These are phyloP conservation scores for Branchipolynoe longqiensis DNA, from an alignment of 2,888 invertebrate species.

Conservation along the genomic window DNA sequence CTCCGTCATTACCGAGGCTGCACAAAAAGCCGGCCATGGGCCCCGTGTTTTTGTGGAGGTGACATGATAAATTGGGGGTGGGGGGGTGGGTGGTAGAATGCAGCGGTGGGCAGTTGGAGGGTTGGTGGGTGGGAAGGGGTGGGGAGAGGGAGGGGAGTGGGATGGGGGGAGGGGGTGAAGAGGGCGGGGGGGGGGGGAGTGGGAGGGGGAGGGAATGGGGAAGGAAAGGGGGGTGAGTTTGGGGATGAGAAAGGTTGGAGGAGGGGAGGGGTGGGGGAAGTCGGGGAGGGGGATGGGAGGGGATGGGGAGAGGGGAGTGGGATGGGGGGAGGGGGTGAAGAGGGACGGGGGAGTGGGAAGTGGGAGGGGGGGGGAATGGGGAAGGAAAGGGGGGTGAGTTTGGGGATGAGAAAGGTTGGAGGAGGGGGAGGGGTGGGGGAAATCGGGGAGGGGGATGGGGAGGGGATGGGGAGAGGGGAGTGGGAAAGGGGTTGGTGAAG, in stretches of 20 bases:
- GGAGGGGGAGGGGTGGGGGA: too few species aligned
- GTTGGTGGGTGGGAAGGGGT: background rate
- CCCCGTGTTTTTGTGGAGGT: background rate
- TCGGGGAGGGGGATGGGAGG: too few species aligned
- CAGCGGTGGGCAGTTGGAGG: background rate
- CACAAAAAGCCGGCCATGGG: background rate
- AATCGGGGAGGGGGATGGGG: too few species aligned
- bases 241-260: background rate
- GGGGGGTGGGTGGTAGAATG: background rate
- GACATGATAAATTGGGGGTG: slow-evolving; percentile 36
- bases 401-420: too few species aligned
- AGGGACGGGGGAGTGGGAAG: too few species aligned
- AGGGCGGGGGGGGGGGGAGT: background rate
- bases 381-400: too few species aligned
- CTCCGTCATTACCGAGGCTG: slow-evolving; percentile 11
- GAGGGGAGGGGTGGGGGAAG: too few species aligned
- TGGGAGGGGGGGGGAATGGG: too few species aligned
- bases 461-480: too few species aligned
- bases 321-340: too few species aligned
- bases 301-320: too few species aligned
- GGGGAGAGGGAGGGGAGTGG: background rate
- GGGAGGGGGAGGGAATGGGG: background rate
- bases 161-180: background rate
- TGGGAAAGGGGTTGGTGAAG: too few species aligned
- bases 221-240: background rate